Percentiles rank a stretch among this genome's conserved stretches.
Evolutionary conservation across 2,888 invertebrate genomes (phyloP).

Genomic region (Nemotelus nigrinus): DNA sequence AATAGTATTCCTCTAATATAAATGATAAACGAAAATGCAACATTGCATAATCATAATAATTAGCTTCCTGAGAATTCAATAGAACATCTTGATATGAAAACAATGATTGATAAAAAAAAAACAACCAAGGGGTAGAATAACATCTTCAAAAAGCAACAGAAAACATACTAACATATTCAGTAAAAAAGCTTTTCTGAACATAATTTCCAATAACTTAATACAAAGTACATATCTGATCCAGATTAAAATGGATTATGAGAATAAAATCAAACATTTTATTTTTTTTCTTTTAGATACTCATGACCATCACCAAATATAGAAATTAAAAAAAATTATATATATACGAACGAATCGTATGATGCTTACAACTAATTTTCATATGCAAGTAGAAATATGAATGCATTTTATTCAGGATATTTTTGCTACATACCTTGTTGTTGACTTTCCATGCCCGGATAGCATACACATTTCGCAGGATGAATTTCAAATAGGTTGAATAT

Average conservation of each 20-base stretch:
- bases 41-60: too few species aligned
- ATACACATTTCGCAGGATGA: conserved; percentile 88
- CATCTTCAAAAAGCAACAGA: too few species aligned
- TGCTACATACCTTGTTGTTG: conserved; percentile 59
- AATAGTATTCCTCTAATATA: too few species aligned
- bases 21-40: too few species aligned
- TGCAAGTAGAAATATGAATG: not conserved
- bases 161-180: too few species aligned
- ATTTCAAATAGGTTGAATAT: conserved; percentile 94
- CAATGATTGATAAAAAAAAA: not conserved
- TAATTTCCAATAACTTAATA: not conserved
- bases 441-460: conserved; percentile 78
- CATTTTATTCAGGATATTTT: not conserved
- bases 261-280: not conserved
- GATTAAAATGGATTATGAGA: not conserved
- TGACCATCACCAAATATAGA: conserved; percentile 8
- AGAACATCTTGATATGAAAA: too few species aligned
- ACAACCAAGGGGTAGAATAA: not conserved
- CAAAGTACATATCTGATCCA: not conserved
- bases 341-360: too few species aligned
- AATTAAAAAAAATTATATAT: not conserved
- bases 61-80: too few species aligned
- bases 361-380: not conserved
- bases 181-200: too few species aligned
- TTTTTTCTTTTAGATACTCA: not conserved